Evolutionary conservation across 53 echinoderm and acorn worm species (phyloP).

Genomic region (Arbacia lixula): DNA sequence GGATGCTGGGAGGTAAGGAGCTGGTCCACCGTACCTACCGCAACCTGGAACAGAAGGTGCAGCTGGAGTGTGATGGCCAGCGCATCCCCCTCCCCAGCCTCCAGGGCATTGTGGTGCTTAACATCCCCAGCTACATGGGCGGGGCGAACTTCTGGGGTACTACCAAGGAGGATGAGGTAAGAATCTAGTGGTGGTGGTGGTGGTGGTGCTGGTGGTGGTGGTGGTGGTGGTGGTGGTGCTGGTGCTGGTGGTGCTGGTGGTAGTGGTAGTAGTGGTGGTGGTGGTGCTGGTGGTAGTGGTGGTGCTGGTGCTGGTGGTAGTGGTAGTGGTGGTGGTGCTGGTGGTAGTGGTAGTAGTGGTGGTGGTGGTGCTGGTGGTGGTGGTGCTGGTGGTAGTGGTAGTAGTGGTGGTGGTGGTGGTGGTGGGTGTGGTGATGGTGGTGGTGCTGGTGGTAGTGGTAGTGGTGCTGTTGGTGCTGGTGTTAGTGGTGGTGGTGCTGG

Average conservation of each 20-base stretch:
- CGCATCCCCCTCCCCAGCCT: slow-evolving; percentile 94
- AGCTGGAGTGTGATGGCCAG: slow-evolving; percentile 98
- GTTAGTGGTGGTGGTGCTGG: not conserved
- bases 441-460: not conserved
- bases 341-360: not conserved
- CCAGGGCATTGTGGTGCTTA: slow-evolving; percentile 96
- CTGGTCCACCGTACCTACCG: slow-evolving; percentile 92
- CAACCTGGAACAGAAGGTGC: slow-evolving; percentile 97
- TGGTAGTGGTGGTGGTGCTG: not conserved
- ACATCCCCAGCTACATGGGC: slow-evolving; percentile 98
- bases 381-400: not conserved
- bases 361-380: not conserved
- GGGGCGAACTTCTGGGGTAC: slow-evolving; percentile 99
- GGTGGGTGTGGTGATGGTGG: not conserved
- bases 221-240: not conserved
- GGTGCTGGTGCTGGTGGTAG: not conserved
- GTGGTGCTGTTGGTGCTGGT: not conserved
- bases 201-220: not conserved
- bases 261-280: not conserved
- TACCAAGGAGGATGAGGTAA: slow-evolving; percentile 93
- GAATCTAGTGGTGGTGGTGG: not conserved
- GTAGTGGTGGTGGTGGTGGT: not conserved
- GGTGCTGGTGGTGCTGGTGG: not conserved
- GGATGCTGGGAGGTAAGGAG: slow-evolving; percentile 92
- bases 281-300: not conserved